Evolutionary conservation across 2,113 vertebrate species (phyloP).

Genomic region (Poeciliopsis retropinna): DNA sequence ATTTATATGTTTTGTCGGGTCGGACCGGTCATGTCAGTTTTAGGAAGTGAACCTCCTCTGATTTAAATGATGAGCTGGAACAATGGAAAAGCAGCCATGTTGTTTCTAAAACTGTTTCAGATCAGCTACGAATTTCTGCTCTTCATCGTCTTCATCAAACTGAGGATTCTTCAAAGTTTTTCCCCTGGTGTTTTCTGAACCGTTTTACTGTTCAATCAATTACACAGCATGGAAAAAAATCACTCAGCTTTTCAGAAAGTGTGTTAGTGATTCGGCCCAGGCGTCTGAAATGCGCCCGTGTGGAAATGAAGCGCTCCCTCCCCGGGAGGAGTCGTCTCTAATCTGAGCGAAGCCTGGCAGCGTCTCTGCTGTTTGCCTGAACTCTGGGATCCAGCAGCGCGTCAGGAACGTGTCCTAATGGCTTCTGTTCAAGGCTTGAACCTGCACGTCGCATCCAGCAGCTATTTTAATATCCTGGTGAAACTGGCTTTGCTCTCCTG

Average conservation of each 20-base stretch:
- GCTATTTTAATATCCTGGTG: no score
- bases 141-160: not conserved
- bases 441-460: no score
- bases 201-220: constrained; percentile 41
- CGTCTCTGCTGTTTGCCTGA: constrained; percentile 58
- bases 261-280: constrained; percentile 44
- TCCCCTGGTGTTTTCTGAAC: not conserved
- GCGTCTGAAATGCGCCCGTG: constrained; percentile 47
- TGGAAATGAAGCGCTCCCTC: constrained; percentile 56
- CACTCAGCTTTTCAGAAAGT: constrained; percentile 46
- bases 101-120: no score
- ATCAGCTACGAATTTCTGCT: no score
- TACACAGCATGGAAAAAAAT: constrained; percentile 37
- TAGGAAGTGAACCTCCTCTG: not conserved
- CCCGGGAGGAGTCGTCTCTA: constrained; percentile 64
- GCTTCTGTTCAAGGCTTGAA: not conserved
- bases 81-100: not conserved
- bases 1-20: no score
- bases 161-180: not conserved
- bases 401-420: not conserved
- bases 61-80: not conserved
- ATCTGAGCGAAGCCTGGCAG: constrained; percentile 68
- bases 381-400: constrained; percentile 42
- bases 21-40: no score
- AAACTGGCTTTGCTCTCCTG: no score